Evolutionary conservation across 2,888 invertebrate species (phyloP).

Genomic region (Notodonta ziczac): DNA sequence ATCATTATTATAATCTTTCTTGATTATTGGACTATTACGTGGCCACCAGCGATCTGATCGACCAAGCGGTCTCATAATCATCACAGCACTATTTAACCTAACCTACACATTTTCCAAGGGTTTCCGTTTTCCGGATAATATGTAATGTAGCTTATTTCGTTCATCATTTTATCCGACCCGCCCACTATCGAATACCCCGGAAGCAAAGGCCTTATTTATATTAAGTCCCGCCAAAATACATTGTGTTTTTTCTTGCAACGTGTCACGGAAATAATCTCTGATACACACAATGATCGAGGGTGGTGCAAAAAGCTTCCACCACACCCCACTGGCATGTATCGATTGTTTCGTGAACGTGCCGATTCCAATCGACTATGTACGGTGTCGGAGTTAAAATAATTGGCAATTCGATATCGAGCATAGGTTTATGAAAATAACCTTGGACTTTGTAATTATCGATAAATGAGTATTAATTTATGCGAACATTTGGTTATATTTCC

Average conservation of each 20-base stretch:
- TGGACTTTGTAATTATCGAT: too few relatives aligned
- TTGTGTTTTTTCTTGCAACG: slow-evolving; percentile 7
- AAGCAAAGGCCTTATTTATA: neutral
- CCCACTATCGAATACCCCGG: neutral
- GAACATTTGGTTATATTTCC: too few relatives aligned
- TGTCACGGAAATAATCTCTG: slow-evolving; percentile 4
- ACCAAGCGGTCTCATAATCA: too few relatives aligned
- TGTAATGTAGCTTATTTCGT: neutral
- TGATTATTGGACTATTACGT: too few relatives aligned
- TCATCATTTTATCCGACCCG: neutral
- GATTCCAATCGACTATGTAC: neutral
- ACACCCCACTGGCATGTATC: neutral
- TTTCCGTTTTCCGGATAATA: too few relatives aligned
- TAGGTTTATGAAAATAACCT: neutral
- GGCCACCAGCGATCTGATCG: too few relatives aligned
- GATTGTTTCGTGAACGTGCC: neutral
- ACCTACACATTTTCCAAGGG: too few relatives aligned
- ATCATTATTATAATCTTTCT: too few relatives aligned
- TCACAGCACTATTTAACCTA: too few relatives aligned
- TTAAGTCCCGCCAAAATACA: neutral
- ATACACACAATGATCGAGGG: slow-evolving; percentile 5
- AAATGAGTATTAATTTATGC: too few relatives aligned
- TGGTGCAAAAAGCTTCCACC: neutral
- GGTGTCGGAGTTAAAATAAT: neutral
- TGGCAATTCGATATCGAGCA: neutral